Evolutionary conservation across 2,113 vertebrate species (phyloP).

Genomic region (Hipposideros armiger): DNA sequence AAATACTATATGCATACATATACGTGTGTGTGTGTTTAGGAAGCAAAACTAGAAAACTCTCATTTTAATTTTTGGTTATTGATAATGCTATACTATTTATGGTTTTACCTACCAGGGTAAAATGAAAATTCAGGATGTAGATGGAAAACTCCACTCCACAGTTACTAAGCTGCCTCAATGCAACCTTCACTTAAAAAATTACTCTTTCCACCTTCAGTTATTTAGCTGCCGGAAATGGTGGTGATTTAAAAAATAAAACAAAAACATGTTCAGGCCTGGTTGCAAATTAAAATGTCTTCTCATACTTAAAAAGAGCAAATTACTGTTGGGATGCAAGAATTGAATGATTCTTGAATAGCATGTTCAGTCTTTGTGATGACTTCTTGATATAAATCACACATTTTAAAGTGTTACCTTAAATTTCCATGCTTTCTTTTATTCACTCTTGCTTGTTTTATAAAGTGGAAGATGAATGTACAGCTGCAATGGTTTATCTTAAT

Average conservation of each 20-base stretch:
- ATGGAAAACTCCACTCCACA: background rate
- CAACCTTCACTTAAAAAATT: conserved; percentile 13
- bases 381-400: conserved; percentile 62
- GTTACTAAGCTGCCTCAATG: conserved; percentile 37
- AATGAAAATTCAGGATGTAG: background rate
- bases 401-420: conserved; percentile 63
- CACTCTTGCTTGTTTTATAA: conserved; percentile 29
- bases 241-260: background rate
- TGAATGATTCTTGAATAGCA: conserved; percentile 51
- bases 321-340: conserved; percentile 51
- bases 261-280: conserved; percentile 44
- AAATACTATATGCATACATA: too few relatives aligned
- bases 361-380: conserved; percentile 13
- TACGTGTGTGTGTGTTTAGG: background rate
- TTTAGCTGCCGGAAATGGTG: conserved; percentile 29
- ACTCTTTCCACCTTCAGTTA: conserved; percentile 32
- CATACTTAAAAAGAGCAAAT: conserved; percentile 66
- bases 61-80: conserved; percentile 40
- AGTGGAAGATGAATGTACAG: background rate
- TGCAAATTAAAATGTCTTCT: conserved; percentile 66
- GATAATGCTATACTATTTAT: background rate
- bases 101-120: conserved; percentile 28
- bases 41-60: background rate
- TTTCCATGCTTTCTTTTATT: conserved; percentile 41
- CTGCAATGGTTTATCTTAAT: background rate